These are phyloP conservation scores for Gisinianus flammeolus DNA, from an alignment of 2,888 invertebrate species.

Conservation along the genomic window DNA sequence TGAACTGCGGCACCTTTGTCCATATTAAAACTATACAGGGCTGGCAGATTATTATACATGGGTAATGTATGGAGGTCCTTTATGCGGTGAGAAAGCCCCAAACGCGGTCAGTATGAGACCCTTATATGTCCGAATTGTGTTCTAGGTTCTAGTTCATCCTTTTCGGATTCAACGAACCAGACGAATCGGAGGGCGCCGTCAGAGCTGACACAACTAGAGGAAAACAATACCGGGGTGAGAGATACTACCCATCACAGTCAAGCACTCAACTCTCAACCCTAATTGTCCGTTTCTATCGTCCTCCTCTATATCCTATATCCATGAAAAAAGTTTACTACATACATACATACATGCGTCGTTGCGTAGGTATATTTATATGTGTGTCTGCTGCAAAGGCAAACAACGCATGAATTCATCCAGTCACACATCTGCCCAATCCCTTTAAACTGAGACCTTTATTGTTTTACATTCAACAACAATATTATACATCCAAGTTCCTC, in stretches of 20 bases:
- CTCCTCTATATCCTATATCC: too few relatives aligned
- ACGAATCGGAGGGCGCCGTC: constrained; percentile 59
- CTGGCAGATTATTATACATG: constrained; percentile 36
- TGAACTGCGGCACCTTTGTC: constrained; percentile 59
- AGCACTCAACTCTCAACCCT: constrained; percentile 33
- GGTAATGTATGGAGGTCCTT: constrained; percentile 49
- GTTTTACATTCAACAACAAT: constrained; percentile 11
- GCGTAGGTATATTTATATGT: neutral
- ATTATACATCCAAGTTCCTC: neutral
- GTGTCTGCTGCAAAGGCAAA: neutral
- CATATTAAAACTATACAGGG: constrained; percentile 58
- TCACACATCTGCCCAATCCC: constrained; percentile 44
- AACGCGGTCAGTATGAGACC: constrained; percentile 50
- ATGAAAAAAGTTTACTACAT: too few relatives aligned
- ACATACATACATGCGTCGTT: neutral
- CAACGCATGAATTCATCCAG: neutral
- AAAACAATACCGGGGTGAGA: constrained; percentile 53
- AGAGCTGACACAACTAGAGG: constrained; percentile 52
- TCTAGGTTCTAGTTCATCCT: constrained; percentile 47
- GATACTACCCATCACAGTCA: constrained; percentile 46
- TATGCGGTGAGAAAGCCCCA: constrained; percentile 44
- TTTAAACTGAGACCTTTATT: constrained; percentile 47
- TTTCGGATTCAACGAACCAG: constrained; percentile 57
- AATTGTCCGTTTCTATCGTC: constrained; percentile 34
- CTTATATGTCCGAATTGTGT: constrained; percentile 50